These are phyloP conservation scores for Orcinus orca DNA, from an alignment of 2,113 vertebrate genomes.

Conservation along the genomic window DNA sequence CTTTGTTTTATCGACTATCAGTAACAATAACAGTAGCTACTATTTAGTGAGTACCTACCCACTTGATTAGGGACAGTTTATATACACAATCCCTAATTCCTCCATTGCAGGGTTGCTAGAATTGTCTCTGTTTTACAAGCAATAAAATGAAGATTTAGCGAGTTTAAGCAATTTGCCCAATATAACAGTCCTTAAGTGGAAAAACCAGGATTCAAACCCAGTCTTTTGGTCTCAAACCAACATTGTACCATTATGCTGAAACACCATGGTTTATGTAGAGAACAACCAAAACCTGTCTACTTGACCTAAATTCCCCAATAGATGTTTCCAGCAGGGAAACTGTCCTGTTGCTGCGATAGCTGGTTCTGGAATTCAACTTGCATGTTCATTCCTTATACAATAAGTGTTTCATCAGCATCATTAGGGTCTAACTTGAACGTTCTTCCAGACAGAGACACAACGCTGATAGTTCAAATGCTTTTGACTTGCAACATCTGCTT, in stretches of 20 bases:
- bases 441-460: not conserved
- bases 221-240: constrained; percentile 3
- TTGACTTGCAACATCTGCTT: not conserved
- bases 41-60: not conserved
- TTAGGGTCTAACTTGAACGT: not conserved
- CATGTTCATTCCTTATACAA: not conserved
- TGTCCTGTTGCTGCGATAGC: not conserved
- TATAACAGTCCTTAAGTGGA: not conserved
- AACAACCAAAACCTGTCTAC: not conserved
- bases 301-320: not conserved
- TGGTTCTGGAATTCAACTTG: not conserved
- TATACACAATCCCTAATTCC: not conserved
- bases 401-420: not conserved
- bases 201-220: constrained; percentile 34
- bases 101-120: not conserved
- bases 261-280: not conserved
- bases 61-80: not conserved
- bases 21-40: not conserved
- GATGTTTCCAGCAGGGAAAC: not conserved
- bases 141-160: not conserved
- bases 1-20: not conserved
- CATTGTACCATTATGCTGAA: not conserved
- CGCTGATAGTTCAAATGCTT: not conserved
- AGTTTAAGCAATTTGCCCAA: not conserved
- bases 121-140: not conserved